Conservation (phyloP, 2,888 invertebrate genomes). For the Apamea crenata region DNA sequence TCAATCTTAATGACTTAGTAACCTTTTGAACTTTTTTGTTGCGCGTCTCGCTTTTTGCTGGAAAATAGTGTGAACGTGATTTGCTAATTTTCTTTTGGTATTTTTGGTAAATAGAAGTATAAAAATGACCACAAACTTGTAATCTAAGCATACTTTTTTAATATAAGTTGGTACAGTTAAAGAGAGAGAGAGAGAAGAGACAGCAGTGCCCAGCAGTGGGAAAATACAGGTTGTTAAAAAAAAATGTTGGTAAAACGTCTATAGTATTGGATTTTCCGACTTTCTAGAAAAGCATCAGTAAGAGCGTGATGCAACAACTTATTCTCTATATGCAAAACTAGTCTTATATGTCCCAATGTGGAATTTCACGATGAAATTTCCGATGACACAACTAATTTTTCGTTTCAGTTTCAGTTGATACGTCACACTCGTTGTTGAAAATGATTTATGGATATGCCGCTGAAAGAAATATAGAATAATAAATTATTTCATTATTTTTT, state of each 20-base stretch:
- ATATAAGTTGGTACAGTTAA: background rate
- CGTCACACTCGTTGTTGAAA: background rate
- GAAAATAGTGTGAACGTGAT: constrained; percentile 30
- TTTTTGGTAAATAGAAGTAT: background rate
- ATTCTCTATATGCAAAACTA: background rate
- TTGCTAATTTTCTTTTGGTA: constrained; percentile 29
- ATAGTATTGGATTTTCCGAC: too few species aligned
- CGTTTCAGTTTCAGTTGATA: background rate
- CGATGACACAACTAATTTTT: background rate
- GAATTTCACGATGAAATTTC: background rate
- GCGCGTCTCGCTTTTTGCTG: constrained; percentile 36
- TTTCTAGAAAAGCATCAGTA: background rate
- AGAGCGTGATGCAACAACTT: background rate
- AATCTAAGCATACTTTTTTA: background rate
- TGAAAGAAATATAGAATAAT: background rate
- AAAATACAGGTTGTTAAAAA: background rate
- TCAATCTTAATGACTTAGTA: constrained; percentile 65
- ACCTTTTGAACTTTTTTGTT: constrained; percentile 55
- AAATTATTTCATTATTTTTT: too few species aligned
- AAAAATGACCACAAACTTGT: background rate
- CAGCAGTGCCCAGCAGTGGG: background rate
- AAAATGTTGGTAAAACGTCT: background rate
- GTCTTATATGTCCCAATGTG: background rate
- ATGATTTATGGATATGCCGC: background rate
- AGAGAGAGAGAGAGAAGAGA: background rate